Conservation (phyloP, 2,797 vertebrate species). For the Lepus townsendii region DNA sequence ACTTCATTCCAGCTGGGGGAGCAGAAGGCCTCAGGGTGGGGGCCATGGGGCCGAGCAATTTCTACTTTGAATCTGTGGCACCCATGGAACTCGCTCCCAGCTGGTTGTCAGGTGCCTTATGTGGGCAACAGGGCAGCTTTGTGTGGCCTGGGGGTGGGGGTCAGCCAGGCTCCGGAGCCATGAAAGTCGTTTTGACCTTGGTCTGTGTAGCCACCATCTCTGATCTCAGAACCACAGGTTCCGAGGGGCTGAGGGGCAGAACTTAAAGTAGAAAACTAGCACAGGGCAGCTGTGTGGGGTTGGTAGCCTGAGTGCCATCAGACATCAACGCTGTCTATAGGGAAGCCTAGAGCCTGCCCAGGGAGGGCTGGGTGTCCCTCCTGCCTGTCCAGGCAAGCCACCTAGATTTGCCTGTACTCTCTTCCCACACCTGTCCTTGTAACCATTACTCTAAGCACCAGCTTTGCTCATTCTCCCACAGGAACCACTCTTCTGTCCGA, state of each 20-base stretch:
- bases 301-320: not conserved
- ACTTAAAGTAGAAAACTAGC: not conserved
- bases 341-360: not conserved
- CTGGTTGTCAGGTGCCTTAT: not conserved
- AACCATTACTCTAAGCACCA: not conserved
- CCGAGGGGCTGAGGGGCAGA: not conserved
- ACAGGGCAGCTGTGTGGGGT: not conserved
- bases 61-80: not conserved
- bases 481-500: not conserved
- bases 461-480: not conserved
- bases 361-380: not conserved
- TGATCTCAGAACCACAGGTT: not conserved
- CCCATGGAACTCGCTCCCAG: not conserved
- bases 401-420: not conserved
- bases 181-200: not conserved
- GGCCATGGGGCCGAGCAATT: not conserved
- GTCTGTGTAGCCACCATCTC: not conserved
- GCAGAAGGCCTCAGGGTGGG: too few species aligned
- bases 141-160: not conserved
- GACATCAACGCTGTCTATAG: too few species aligned
- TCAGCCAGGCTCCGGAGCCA: not conserved
- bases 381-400: not conserved
- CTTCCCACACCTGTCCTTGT: not conserved
- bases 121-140: not conserved
- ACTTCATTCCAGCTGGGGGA: not conserved